Percentiles rank a stretch among this genome's conserved stretches.
phyloP scores from a whole-genome alignment of 2,113 vertebrate species.

The Meriones unguiculatus region DNA sequence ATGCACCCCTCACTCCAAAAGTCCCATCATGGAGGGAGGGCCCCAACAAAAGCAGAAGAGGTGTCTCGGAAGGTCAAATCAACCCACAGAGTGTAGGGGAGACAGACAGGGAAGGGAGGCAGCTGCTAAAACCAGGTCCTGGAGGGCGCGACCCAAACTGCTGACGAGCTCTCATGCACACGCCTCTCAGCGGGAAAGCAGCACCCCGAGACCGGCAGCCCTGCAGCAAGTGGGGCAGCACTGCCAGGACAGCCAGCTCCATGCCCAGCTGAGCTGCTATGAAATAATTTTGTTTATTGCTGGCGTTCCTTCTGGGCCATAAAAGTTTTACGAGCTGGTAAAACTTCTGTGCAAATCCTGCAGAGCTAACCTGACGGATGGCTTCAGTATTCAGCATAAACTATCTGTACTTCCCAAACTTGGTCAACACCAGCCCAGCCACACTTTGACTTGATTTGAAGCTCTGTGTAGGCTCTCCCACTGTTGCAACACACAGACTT shows the following conservation, averaged over 20 bases:
- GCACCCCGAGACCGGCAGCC: background rate
- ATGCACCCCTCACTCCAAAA: too few species aligned
- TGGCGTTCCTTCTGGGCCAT: slow-evolving; percentile 53
- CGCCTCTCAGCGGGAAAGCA: background rate
- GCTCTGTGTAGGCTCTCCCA: background rate
- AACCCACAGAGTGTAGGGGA: background rate
- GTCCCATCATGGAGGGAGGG: background rate
- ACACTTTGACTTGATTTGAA: background rate
- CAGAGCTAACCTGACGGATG: background rate
- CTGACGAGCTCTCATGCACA: background rate
- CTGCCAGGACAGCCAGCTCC: background rate
- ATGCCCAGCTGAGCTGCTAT: background rate
- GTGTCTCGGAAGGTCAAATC: background rate
- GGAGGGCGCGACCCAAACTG: background rate
- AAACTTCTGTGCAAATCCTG: background rate
- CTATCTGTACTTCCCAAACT: background rate
- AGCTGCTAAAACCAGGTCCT: background rate
- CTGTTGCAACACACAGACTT: accelerated
- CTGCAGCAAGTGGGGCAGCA: accelerated
- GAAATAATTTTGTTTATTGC: background rate
- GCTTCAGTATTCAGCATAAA: background rate
- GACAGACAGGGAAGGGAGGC: background rate
- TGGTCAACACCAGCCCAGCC: accelerated
- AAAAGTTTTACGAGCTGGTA: slow-evolving; percentile 64
- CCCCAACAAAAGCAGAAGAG: background rate